Percentiles rank a stretch among this genome's conserved stretches.
phyloP scores from a whole-genome alignment of 1,140 invertebrate species.

The Ditylenchus dipsaci region DNA sequence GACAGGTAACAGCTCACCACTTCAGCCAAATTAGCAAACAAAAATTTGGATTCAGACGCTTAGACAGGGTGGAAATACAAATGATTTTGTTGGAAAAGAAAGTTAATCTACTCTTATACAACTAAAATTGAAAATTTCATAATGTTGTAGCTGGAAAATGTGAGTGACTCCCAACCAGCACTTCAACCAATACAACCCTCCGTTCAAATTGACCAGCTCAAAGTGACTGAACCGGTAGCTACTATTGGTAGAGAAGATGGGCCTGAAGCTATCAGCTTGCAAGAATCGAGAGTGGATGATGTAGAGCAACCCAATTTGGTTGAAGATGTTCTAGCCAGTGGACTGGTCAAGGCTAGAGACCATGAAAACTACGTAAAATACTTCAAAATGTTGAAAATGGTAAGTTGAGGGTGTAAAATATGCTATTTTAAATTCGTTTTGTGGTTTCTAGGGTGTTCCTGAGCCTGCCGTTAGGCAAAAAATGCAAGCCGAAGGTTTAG shows the following conservation, averaged over 20 bases:
- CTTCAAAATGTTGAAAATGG: conserved; percentile 23
- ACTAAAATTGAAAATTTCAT: too few species aligned
- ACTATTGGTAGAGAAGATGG: too few species aligned
- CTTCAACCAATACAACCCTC: background rate
- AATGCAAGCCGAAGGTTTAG: conserved; percentile 21
- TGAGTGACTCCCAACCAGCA: too few species aligned
- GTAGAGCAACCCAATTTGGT: conserved; percentile 9
- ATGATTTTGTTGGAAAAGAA: conserved; percentile 1
- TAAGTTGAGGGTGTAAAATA: background rate
- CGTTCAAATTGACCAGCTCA: too few species aligned
- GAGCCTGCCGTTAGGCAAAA: conserved; percentile 19
- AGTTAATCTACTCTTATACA: background rate
- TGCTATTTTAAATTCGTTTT: too few species aligned
- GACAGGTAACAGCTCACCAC: too few species aligned
- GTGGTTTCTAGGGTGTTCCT: conserved; percentile 1
- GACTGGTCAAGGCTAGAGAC: conserved; percentile 17
- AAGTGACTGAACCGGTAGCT: too few species aligned
- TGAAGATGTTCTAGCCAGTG: background rate
- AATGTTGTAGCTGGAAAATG: too few species aligned
- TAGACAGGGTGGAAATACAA: conserved; percentile 1
- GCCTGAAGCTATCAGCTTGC: too few species aligned
- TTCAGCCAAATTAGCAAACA: background rate
- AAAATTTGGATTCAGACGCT: background rate
- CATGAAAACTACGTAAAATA: conserved; percentile 22
- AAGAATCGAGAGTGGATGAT: too few species aligned